Evolutionary conservation across 1,140 invertebrate species (phyloP).

Genomic region (Branchinecta lindahli): DNA sequence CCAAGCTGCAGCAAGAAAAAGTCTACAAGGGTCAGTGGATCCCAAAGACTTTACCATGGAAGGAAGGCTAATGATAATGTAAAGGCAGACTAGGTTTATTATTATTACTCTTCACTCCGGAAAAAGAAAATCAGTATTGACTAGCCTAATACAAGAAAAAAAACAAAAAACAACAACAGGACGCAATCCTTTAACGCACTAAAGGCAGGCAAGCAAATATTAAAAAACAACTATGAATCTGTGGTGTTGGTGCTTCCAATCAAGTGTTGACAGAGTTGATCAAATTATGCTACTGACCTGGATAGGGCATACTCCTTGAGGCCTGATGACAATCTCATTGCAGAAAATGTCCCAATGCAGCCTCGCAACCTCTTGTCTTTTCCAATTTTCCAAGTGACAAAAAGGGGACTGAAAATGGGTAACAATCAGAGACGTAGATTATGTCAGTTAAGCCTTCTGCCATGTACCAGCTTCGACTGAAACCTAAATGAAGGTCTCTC

Average conservation of each 20-base stretch:
- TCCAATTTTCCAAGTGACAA: conserved; percentile 97
- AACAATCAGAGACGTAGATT: conserved; percentile 15
- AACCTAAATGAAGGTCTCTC: background rate
- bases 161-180: too few relatives aligned
- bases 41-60: too few relatives aligned
- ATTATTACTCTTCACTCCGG: too few relatives aligned
- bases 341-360: conserved; percentile 91
- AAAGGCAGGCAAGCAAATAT: background rate
- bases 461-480: background rate
- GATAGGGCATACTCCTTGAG: conserved; percentile 91
- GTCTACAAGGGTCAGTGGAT: too few relatives aligned
- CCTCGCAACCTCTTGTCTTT: conserved; percentile 75
- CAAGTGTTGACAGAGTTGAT: too few relatives aligned
- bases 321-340: conserved; percentile 81
- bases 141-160: too few relatives aligned
- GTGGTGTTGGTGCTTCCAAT: too few relatives aligned
- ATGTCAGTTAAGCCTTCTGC: conserved; percentile 4
- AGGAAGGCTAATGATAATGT: too few relatives aligned
- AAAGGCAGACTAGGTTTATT: too few relatives aligned
- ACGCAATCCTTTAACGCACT: conserved; percentile 17
- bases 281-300: conserved; percentile 36
- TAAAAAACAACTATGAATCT: background rate
- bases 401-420: conserved; percentile 68
- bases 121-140: too few relatives aligned
- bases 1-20: too few relatives aligned